Evolutionary conservation across 2,113 vertebrate genomes (phyloP), one percentile per base, ranked within the genome.

Genomic region (Triplophysa rosa): DNA sequence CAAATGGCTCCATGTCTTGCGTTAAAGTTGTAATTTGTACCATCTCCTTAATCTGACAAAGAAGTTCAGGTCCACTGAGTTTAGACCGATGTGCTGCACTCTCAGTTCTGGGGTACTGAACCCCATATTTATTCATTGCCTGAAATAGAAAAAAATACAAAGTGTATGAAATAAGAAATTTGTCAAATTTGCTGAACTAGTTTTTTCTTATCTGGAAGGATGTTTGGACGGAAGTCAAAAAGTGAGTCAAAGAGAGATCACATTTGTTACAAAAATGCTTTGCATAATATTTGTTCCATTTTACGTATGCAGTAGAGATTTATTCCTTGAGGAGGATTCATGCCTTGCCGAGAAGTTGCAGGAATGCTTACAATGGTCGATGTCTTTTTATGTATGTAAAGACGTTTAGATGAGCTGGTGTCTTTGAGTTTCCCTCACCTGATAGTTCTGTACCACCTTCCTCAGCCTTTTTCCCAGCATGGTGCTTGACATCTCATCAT

Each of bases 51-150:
- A 94, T 63, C n/a, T 92, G 87, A 67, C 92, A 94, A 24, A 94
- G 89, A 3, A 94, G 90, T 82, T 91, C 67, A 0, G 87, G 76
- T 0, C 90, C 90, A 4, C 86, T 92, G 24, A 90, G 82, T 74
- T 89, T 91, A 0, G 59, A 82, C 2, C 65, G 45, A 71, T 59
- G 47, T 11, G 83, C 67, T 11, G 73, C 80, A 0, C 80, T 81
- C 0, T 86, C 84, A 0, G 83, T 85, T 6, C 80, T 85, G 0
- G 85, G 84, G 19, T 89, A 1, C 63, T 87, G 21, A 2, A 94
- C 93, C 0, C 90, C 91, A 2, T 93, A 94, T 78, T 92, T 94
- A 70, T 94, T 94, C 92, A 92, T 93, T 1, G 91, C 88, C 93
- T 94, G 70, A 37, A 2, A 49, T 56, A 47, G 33, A 37, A 29